phyloP scores from a whole-genome alignment of 2,113 vertebrate species.

The Puntigrus tetrazona region DNA sequence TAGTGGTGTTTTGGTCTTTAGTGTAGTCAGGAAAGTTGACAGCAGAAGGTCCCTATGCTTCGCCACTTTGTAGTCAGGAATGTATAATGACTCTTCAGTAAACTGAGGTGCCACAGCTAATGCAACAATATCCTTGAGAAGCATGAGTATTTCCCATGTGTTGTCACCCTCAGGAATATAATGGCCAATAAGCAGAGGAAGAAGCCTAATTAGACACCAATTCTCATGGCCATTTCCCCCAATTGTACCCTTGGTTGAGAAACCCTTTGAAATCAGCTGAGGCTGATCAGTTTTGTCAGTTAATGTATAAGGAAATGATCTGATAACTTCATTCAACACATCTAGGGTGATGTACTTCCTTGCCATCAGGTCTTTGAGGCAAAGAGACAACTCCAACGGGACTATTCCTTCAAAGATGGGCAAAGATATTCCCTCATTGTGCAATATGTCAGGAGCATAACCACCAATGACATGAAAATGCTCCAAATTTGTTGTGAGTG shows the following conservation, averaged over 20 bases:
- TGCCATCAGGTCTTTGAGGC: constrained; percentile 16
- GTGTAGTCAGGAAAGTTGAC: not conserved
- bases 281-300: not conserved
- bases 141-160: constrained; percentile 38
- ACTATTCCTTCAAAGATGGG: constrained; percentile 4
- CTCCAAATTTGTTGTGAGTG: not conserved
- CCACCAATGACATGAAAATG: constrained; percentile 27
- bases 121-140: constrained; percentile 15
- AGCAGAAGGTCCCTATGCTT: constrained; percentile 20
- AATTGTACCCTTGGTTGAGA: constrained; percentile 9
- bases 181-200: constrained; percentile 23
- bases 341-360: constrained; percentile 6
- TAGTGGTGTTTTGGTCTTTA: no score
- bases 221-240: constrained; percentile 20
- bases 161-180: constrained; percentile 1
- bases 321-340: not conserved
- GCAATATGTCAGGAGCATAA: constrained; percentile 16
- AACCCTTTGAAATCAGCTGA: constrained; percentile 19
- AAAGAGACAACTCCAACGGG: constrained; percentile 16
- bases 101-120: not conserved
- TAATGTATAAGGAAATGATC: not conserved
- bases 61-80: constrained; percentile 35
- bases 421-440: no score
- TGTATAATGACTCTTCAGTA: constrained; percentile 22
- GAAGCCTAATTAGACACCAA: constrained; percentile 13